phyloP scores from a whole-genome alignment of 1,140 invertebrate species.

The Dendroctonus ponderosae region DNA sequence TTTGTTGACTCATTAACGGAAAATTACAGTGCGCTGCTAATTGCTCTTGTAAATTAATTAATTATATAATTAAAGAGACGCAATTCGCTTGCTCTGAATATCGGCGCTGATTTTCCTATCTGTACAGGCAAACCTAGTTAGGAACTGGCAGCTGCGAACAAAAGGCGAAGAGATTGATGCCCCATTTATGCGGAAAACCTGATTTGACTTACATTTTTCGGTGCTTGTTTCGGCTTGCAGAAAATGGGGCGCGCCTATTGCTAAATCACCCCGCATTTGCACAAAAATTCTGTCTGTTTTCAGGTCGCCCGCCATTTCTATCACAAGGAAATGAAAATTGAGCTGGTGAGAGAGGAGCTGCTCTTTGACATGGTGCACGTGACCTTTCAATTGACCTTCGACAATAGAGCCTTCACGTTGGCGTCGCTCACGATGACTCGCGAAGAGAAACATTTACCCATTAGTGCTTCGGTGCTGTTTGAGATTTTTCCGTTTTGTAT shows the following conservation, averaged over 20 bases:
- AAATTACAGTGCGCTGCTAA: too few relatives aligned
- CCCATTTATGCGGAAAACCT: too few relatives aligned
- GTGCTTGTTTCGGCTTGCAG: not conserved
- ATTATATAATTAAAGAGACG: not conserved
- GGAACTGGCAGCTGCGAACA: too few relatives aligned
- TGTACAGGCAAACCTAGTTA: too few relatives aligned
- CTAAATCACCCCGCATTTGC: too few relatives aligned
- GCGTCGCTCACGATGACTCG: conserved; percentile 78
- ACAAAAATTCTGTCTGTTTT: conserved; percentile 29
- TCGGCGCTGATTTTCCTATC: too few relatives aligned
- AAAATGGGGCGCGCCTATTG: too few relatives aligned
- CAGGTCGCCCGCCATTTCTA: conserved; percentile 88
- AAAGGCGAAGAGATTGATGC: too few relatives aligned
- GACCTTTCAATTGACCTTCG: conserved; percentile 90
- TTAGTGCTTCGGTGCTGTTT: conserved; percentile 85
- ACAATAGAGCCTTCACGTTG: conserved; percentile 84
- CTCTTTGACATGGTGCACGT: conserved; percentile 90
- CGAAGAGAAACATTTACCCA: conserved; percentile 82
- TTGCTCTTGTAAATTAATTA: too few relatives aligned
- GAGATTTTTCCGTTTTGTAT: conserved; percentile 98
- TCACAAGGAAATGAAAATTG: conserved; percentile 89
- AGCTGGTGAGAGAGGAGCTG: conserved; percentile 80
- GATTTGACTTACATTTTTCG: not conserved
- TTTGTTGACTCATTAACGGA: too few relatives aligned
- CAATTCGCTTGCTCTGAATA: too few relatives aligned